phyloP scores from a whole-genome alignment of 37 sponge, comb jelly and placozoan genomes.

The Beroe forskalii region DNA sequence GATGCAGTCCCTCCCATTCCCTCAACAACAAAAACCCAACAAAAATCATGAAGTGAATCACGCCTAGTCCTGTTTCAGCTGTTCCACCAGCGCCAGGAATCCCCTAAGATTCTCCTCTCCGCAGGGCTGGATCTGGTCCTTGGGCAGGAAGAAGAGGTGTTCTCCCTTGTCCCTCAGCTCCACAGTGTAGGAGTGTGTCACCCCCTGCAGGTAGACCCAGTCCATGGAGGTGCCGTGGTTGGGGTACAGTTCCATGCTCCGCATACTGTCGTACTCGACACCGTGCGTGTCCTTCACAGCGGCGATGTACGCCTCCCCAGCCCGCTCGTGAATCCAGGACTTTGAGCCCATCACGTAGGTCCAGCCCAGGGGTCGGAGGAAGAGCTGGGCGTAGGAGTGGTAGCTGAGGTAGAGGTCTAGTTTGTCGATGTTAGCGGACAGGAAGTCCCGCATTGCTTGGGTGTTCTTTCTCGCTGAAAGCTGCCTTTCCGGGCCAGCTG shows the following conservation, averaged over 20 bases:
- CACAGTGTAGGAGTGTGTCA: neutral
- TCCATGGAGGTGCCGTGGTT: neutral
- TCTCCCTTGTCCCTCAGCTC: conserved; percentile 32
- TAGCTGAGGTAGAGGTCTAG: neutral
- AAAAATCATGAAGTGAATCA: too few species aligned
- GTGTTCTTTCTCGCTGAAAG: conserved; percentile 37
- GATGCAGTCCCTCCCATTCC: too few species aligned
- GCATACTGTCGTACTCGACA: neutral
- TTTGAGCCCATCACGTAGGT: too few species aligned
- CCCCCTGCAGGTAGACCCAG: conserved; percentile 24
- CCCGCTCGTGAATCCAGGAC: too few species aligned
- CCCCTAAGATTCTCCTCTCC: conserved; percentile 26
- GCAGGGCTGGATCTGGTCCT: neutral
- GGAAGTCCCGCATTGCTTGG: conserved; percentile 10
- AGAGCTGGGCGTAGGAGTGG: conserved; percentile 47
- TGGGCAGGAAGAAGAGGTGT: conserved; percentile 5
- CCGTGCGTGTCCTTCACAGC: conserved; percentile 13
- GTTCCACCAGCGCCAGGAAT: conserved; percentile 31
- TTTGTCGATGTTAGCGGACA: too few species aligned
- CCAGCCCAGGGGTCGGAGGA: conserved; percentile 14
- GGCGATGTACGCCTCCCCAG: too few species aligned
- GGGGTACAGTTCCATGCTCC: conserved; percentile 43
- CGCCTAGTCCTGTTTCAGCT: too few species aligned
- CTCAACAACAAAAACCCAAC: too few species aligned
- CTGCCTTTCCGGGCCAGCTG: neutral